Evolutionary conservation across 1,140 invertebrate genomes (phyloP), one percentile per base, ranked within the genome.

Genomic region (Formica exsecta): DNA sequence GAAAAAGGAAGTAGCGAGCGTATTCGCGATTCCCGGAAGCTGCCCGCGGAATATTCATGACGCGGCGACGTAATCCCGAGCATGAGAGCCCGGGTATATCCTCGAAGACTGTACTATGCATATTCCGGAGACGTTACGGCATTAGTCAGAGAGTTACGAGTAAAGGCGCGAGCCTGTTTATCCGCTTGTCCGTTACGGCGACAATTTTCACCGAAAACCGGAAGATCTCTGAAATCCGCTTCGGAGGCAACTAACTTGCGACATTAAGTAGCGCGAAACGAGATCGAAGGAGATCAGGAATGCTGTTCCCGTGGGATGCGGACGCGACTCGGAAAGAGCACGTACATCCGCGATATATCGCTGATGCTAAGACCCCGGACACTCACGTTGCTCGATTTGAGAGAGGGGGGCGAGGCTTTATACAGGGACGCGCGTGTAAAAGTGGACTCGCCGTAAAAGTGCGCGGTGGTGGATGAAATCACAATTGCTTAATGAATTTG

Each of bases 401-500:
- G 41, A 57, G 11, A 68, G 51, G 73, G 87, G 11, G 59, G 64
- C 36, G 1, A 32, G 2, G 32, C 85, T 71, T 90, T 80, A 51
- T 6, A 81, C 86, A 11, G 36, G 38, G 16, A n/a, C 70, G 41
- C 51, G 48, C 41, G 66, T 16, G 29, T 88, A 89, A 89, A 89
- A 89, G 61, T 85, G 86, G 77, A 85, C 86, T 48, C 41, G 54
- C 71, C 64, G 80, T 89, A 89, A 90, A 87, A 90, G 86, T 87
- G 74, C 59, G 89, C 59, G 89, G 44, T 61, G 80, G 68, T 59
- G 86, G 86, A 88, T 88, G 86, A 90, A 91, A 91, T 91, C 87
- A 86, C 89, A 88, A 91, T 91, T 83, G 89, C 86, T 90, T 91
- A 91, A 91, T 91, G 89, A 90, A 91, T 90, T 88, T 90, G 80